These are phyloP conservation scores for Corvus moneduloides DNA, from an alignment of 2,113 vertebrate genomes.

Conservation along the genomic window DNA sequence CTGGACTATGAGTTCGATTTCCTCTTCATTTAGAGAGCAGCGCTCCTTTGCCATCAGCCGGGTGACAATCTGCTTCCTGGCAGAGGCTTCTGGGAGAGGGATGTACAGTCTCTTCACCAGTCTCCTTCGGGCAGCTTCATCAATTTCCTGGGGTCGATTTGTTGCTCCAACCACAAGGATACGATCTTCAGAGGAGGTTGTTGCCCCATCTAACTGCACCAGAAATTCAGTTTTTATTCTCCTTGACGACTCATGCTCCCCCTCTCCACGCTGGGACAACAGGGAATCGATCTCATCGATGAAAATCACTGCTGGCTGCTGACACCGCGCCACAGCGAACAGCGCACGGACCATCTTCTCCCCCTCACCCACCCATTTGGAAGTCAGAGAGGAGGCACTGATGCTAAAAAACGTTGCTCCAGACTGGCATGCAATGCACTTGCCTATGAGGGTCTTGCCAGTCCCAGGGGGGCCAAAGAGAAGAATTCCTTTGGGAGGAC, in stretches of 20 bases:
- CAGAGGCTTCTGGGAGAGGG: conserved; percentile 86
- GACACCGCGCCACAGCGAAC: conserved; percentile 90
- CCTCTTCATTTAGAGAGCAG: conserved; percentile 77
- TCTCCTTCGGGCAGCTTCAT: conserved; percentile 91
- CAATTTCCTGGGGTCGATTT: conserved; percentile 94
- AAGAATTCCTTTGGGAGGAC: conserved; percentile 95
- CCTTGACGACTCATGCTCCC: conserved; percentile 93
- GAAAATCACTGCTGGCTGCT: conserved; percentile 96
- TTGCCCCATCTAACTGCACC: conserved; percentile 92
- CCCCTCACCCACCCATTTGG: conserved; percentile 97
- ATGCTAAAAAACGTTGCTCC: conserved; percentile 98
- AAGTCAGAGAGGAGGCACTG: conserved; percentile 95
- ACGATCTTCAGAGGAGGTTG: conserved; percentile 91
- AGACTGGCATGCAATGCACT: conserved; percentile 95
- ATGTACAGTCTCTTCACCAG: conserved; percentile 92
- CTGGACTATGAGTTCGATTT: conserved; percentile 78
- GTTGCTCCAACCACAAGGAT: conserved; percentile 95
- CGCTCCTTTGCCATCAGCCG: conserved; percentile 85
- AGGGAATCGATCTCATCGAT: conserved; percentile 97
- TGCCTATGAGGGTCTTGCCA: conserved; percentile 96
- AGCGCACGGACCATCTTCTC: conserved; percentile 96
- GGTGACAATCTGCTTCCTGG: conserved; percentile 85
- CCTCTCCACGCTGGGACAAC: conserved; percentile 90
- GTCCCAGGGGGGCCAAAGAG: conserved; percentile 95
- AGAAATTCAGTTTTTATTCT: conserved; percentile 97